Evolutionary conservation across 2,888 invertebrate species (phyloP).

Genomic region (Anarsia innoxiella): DNA sequence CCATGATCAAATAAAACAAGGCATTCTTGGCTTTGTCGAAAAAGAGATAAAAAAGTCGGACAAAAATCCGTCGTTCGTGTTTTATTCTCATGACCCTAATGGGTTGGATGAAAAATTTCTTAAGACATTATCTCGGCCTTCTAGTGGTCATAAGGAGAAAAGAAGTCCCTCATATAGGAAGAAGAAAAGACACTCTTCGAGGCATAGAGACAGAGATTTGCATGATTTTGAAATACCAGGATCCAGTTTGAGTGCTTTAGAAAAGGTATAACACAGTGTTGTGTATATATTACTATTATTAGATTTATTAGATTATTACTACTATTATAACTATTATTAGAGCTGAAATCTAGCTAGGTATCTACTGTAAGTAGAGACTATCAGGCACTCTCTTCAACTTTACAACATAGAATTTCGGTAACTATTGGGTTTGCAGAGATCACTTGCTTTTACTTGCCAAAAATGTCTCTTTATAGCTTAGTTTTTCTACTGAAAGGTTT

Average conservation of each 20-base stretch:
- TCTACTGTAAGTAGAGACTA: no score
- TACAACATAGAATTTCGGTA: no score
- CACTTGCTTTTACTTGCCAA: no score
- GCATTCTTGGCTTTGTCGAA: constrained; percentile 67
- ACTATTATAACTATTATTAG: no score
- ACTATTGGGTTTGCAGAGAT: no score
- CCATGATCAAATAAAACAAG: constrained; percentile 72
- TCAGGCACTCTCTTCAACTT: no score
- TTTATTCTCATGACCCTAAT: constrained; percentile 69
- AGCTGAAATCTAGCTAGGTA: no score
- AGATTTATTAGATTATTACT: no score
- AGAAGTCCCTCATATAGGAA: constrained; percentile 65
- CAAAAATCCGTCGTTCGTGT: constrained; percentile 65
- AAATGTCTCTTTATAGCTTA: no score
- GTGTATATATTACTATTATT: no score
- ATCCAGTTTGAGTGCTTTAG: constrained; percentile 68
- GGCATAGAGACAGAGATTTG: constrained; percentile 58
- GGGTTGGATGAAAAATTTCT: constrained; percentile 62
- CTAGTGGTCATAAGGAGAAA: constrained; percentile 67
- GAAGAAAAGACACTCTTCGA: constrained; percentile 65
- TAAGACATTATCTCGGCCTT: constrained; percentile 60
- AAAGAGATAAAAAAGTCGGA: constrained; percentile 70
- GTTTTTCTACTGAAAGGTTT: no score
- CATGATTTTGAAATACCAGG: constrained; percentile 70
- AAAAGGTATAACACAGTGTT: constrained; percentile 46